Evolutionary conservation across 92 coral and sea anemone genomes (phyloP), one percentile per base, ranked within the genome.

Genomic region (Nematostella vectensis): DNA sequence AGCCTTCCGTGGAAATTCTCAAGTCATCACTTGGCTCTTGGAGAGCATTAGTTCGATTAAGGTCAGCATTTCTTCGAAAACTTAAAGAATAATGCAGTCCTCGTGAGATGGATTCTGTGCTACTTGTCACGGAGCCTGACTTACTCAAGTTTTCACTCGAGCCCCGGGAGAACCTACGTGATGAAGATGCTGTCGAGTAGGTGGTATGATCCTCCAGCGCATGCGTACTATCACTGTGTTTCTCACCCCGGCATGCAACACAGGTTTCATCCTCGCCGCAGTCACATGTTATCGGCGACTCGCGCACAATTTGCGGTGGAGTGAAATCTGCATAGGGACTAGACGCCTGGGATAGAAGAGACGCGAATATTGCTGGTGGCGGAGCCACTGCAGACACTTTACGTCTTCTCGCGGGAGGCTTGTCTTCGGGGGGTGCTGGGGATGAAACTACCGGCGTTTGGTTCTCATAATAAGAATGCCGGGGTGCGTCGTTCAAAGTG

Each of bases 301-400:
- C 94, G 10, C 94, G 82, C 36, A 80, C 39, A 28, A 54, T 65
- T 23, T 37, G 37, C 16, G 88, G 88, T 29, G 94, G 94, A 4
- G 80, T 88, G 47, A 84, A 84, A 31, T 84, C 94, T 43, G 80
- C 77, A 31, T 84, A 84, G 13, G 94, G 94, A 54, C 70, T 84
- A 17, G 26, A 54, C 1, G 72, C 88, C 47, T 84, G 69, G 3
- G 78, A 61, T 24, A 84, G 79, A 21, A 84, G 70, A 21, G 74
- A 71, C 33, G 94, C 94, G 58, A 80, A 84, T 51, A 84, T 63
- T 1, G 71, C 31, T 2, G 94, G 94, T 24, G 94, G 94, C 23
- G 68, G 76, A 8, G 72, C 75, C 21, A 33, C 82, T 15, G 69
- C 67, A 25, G 94, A 75, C 58, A 72, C 44, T 68, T 81, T 84